A percentile compares a stretch with the other conserved stretches of the same genome.
Evolutionary conservation across 2,797 vertebrate genomes (phyloP).

Genomic region (Sebastes taczanowskii): DNA sequence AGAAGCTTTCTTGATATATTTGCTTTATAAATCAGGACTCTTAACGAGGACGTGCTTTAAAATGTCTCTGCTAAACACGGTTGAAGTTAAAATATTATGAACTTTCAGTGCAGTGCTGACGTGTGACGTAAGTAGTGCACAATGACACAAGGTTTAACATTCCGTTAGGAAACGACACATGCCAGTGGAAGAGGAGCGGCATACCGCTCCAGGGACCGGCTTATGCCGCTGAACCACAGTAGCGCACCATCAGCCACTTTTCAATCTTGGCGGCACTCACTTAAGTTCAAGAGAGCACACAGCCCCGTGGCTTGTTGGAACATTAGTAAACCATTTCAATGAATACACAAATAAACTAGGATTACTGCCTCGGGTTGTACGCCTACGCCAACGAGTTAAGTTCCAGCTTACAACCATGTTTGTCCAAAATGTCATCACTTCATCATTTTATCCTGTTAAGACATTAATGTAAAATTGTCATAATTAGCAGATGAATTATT

Average conservation of each 20-base stretch:
- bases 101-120: neutral
- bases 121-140: too few relatives aligned
- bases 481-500: too few relatives aligned
- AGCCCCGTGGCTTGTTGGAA: neutral
- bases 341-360: neutral
- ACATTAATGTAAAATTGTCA: too few relatives aligned
- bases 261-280: rapidly evolving
- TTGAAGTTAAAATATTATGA: neutral
- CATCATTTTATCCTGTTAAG: too few relatives aligned
- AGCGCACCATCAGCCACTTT: too few relatives aligned
- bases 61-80: neutral
- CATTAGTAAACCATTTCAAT: slow-evolving; percentile 11
- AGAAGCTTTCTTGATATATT: neutral
- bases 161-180: too few relatives aligned
- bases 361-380: neutral
- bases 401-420: neutral
- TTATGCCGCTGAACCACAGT: too few relatives aligned
- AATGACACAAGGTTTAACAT: too few relatives aligned
- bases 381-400: neutral
- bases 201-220: neutral
- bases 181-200: too few relatives aligned
- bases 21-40: neutral
- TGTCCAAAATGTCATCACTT: neutral
- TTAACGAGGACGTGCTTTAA: neutral
- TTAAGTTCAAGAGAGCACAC: neutral